Percentiles rank a stretch among this genome's conserved stretches.
phyloP scores from a whole-genome alignment of 1,140 invertebrate genomes.

The Drosophila persimilis region DNA sequence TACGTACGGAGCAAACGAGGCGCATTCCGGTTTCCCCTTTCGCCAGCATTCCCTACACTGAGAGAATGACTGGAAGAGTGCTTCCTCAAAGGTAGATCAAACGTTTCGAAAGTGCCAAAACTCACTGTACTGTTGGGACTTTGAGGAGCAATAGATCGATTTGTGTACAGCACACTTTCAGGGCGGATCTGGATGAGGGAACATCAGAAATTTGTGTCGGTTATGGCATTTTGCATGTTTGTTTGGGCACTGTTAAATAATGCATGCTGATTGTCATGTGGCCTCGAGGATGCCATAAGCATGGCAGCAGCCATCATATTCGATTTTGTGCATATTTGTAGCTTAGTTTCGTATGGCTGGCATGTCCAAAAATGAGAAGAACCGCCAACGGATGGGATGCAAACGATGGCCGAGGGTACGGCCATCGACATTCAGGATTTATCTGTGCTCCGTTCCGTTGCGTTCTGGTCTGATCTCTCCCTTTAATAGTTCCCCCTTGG shows the following conservation, averaged over 20 bases:
- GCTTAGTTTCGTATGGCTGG: constrained; percentile 22
- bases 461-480: not conserved
- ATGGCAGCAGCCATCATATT: constrained; percentile 34
- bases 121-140: no score
- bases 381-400: constrained; percentile 8
- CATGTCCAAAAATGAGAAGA: constrained; percentile 27
- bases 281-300: constrained; percentile 53
- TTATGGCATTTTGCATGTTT: constrained; percentile 52
- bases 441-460: no score
- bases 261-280: constrained; percentile 79
- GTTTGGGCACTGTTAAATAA: constrained; percentile 67
- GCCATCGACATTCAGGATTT: constrained; percentile 11
- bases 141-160: no score
- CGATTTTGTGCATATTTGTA: constrained; percentile 47
- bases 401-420: constrained; percentile 23
- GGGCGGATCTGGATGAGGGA: constrained; percentile 2
- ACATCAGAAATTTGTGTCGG: constrained; percentile 12
- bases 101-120: no score
- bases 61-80: no score
- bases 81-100: no score
- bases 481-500: not conserved
- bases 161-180: no score
- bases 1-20: not conserved
- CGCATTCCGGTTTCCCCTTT: constrained; percentile 11
- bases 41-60: constrained; percentile 14